phyloP scores from a whole-genome alignment of 2,797 vertebrate genomes.

The Acipenser transmontanus region DNA sequence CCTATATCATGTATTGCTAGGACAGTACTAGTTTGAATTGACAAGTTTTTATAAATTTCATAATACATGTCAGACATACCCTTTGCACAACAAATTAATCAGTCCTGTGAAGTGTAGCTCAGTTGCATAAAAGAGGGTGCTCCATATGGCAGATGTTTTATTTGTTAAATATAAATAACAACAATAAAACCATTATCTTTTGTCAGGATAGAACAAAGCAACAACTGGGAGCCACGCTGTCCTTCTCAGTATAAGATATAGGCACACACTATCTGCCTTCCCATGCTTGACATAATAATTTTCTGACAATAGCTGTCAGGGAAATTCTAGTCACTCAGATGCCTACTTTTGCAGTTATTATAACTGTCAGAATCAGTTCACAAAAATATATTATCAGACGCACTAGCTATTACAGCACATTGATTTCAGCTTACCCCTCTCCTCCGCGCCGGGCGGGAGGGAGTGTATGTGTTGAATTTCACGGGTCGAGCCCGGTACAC shows the following conservation, averaged over 20 bases:
- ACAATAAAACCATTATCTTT: too few relatives aligned
- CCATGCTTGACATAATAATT: constrained; percentile 24
- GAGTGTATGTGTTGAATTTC: not conserved
- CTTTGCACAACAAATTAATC: too few relatives aligned
- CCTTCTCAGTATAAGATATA: not conserved
- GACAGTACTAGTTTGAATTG: too few relatives aligned
- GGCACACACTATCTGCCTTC: constrained; percentile 19
- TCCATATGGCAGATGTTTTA: too few relatives aligned
- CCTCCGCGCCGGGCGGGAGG: not conserved
- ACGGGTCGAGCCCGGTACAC: not conserved
- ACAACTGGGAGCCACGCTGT: too few relatives aligned
- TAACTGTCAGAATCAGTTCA: constrained; percentile 29
- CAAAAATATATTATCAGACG: constrained; percentile 14
- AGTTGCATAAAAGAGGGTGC: too few relatives aligned
- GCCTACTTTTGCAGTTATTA: constrained; percentile 31
- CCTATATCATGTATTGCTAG: too few relatives aligned
- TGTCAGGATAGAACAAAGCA: too few relatives aligned
- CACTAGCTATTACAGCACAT: not conserved
- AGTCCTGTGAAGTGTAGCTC: too few relatives aligned
- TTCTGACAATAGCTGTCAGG: constrained; percentile 31
- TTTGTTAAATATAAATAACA: too few relatives aligned
- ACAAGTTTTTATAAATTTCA: too few relatives aligned
- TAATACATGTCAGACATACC: too few relatives aligned
- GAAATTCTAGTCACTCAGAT: constrained; percentile 16
- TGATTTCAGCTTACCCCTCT: constrained; percentile 6